Base-by-base conservation (phyloP, 2,888 invertebrate genomes). In the Cyaniris semiargus region DNA sequence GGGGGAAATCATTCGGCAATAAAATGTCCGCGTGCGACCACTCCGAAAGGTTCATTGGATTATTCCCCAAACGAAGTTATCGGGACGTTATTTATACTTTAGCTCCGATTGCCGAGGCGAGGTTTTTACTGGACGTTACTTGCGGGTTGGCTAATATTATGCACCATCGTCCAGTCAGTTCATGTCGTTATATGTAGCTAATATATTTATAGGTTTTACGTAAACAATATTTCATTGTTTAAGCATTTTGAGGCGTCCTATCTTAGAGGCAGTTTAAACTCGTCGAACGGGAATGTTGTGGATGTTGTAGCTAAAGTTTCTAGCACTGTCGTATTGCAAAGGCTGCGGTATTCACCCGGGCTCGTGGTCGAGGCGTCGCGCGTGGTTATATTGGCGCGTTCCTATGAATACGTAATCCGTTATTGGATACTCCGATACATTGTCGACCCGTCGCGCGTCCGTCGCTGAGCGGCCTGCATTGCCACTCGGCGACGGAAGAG, bases 1-100 rank as follows among this genome's bases (percentile, higher is more conserved):
- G 1, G 60, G 60, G 60, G 13, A 23, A 60, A 27, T 60, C 4
- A 27, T 66, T 66, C 21, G 60, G 60, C 13, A 66, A 23, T 66
- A 66, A 66, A 66, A 66, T 66, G 27, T 66, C 27, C 60, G 5
- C 60, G 60, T 66, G 60, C 27, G 60, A 66, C 13, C 15, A 66
- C 27, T 66, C 15, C 60, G 10, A 66, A 27, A 66, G 60, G 60
- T 66, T 66, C 27, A 66, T 23, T 27, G 15, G 60, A 66, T 66
- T 66, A 66, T 5, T 27, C 60, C 5, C 23, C 60, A 66, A 66
- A 66, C 60, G 60, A 66, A 66, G 27, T 66, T 66, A 58, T 58
- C 8, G 21, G 7, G 60, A 27, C 27, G 60, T 66, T 66, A 66
- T 66, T 66, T 66, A 66, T 66, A 27, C 27, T 23, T 66, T 23